phyloP scores from a whole-genome alignment of 2,113 vertebrate species.

The Eudyptes chrysolophus region DNA sequence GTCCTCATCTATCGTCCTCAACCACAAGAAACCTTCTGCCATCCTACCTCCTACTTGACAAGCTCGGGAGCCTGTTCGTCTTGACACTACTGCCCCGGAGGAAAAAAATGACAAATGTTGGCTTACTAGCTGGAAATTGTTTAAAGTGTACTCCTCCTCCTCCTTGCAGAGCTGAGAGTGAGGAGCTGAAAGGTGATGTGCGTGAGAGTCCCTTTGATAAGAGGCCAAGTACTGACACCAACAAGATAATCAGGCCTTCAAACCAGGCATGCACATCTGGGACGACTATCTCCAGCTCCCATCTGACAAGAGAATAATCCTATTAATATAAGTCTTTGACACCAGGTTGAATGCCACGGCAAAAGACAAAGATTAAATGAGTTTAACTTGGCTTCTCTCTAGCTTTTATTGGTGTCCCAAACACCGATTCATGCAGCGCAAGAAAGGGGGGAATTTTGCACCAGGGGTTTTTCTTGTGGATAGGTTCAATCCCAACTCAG shows the following conservation, averaged over 20 bases:
- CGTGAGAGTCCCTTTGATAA: conserved; percentile 23
- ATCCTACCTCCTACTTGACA: background rate
- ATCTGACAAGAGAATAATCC: conserved; percentile 44
- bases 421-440: fast-evolving
- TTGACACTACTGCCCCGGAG: background rate
- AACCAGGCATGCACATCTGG: background rate
- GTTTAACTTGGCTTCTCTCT: background rate
- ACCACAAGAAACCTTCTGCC: background rate
- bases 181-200: conserved; percentile 10
- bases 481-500: background rate
- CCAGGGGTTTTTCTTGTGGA: background rate
- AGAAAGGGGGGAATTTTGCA: background rate
- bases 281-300: background rate
- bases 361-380: background rate
- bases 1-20: background rate
- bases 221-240: conserved; percentile 46
- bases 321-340: background rate
- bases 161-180: background rate
- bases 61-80: background rate
- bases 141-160: background rate
- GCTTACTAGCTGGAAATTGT: background rate
- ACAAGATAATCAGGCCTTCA: conserved; percentile 41
- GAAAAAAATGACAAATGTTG: background rate
- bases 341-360: fast-evolving
- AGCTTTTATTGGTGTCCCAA: background rate